Conservation (phyloP, 2,797 vertebrate species). For the Tauraco hartlaubi region DNA sequence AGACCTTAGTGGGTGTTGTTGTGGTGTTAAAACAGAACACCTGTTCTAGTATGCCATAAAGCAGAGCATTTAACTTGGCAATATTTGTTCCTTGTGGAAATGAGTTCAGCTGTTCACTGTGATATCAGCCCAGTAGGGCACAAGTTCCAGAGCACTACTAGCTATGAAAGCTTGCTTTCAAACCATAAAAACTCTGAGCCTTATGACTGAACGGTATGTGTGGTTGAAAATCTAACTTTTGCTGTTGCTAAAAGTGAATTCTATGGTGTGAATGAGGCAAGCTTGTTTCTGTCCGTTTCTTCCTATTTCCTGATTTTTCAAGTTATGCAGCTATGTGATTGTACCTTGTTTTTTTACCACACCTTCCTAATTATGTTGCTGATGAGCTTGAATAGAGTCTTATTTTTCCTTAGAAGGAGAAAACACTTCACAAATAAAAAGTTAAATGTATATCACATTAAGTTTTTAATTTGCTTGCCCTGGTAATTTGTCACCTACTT, state of each 20-base stretch:
- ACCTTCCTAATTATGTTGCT: neutral
- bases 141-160: neutral
- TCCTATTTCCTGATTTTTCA: neutral
- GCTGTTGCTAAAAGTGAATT: neutral
- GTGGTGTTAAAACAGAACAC: neutral
- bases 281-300: neutral
- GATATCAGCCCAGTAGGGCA: neutral
- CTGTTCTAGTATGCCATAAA: neutral
- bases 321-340: neutral
- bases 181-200: neutral
- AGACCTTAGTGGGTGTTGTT: neutral
- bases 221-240: neutral
- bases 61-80: neutral
- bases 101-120: neutral
- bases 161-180: neutral
- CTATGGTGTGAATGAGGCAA: neutral
- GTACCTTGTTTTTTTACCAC: neutral
- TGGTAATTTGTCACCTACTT: neutral
- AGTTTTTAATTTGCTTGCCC: neutral
- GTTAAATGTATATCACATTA: neutral
- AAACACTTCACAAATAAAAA: neutral
- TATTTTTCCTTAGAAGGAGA: neutral
- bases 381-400: neutral
- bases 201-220: neutral
- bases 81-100: neutral